Evolutionary conservation across 2,113 vertebrate genomes (phyloP).

Genomic region (Bombycilla garrulus): DNA sequence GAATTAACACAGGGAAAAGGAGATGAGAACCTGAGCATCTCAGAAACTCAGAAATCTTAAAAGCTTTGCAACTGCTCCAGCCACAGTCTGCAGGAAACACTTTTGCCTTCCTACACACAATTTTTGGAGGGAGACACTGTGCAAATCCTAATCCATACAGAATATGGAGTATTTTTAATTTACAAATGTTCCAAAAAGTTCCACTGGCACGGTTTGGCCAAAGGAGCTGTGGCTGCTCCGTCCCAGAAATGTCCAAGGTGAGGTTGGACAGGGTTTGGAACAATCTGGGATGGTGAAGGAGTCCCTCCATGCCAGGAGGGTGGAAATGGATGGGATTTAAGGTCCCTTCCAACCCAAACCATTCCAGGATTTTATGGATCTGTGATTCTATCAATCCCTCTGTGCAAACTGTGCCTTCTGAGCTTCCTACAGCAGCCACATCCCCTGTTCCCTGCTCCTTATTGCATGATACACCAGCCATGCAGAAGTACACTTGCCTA

Average conservation of each 20-base stretch:
- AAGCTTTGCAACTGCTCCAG: not conserved
- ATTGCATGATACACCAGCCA: fast-evolving
- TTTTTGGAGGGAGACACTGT: not conserved
- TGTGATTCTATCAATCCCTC: not conserved
- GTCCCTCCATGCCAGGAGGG: not conserved
- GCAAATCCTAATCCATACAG: not conserved
- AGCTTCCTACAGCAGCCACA: not conserved
- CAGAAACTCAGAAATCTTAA: not conserved
- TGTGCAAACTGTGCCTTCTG: not conserved
- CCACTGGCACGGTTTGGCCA: not conserved
- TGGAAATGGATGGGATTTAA: not conserved
- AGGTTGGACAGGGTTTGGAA: not conserved
- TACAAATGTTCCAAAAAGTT: not conserved
- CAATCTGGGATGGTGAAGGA: not conserved
- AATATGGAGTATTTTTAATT: not conserved
- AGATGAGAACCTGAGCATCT: not conserved
- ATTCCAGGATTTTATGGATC: not conserved
- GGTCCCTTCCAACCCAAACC: not conserved
- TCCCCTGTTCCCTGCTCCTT: not conserved
- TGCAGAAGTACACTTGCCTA: not conserved
- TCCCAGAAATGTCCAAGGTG: not conserved
- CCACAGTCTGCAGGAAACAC: not conserved
- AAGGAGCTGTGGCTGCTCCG: not conserved
- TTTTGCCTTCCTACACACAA: not conserved
- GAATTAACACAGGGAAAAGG: not conserved